Evolutionary conservation across 2,888 invertebrate genomes (phyloP).

Genomic region (Limnephilus marmoratus): DNA sequence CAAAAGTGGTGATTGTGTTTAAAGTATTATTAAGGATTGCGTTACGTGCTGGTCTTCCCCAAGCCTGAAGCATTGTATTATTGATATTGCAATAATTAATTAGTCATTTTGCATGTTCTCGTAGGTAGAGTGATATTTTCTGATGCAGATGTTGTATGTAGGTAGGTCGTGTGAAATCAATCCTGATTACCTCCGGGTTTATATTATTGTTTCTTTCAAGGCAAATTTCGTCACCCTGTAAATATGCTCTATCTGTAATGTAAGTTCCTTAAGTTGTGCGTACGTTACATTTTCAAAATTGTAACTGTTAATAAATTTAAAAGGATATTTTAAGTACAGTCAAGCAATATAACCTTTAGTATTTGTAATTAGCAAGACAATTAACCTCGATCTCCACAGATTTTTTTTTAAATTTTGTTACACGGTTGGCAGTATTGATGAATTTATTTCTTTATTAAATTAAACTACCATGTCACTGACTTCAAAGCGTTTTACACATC

Average conservation of each 20-base stretch:
- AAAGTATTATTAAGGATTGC: background rate
- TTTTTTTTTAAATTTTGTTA: too few relatives aligned
- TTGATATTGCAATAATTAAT: background rate
- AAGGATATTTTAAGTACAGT: too few relatives aligned
- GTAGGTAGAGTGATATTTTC: background rate
- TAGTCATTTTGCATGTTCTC: constrained; percentile 2
- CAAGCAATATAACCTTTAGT: too few relatives aligned
- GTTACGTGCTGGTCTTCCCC: background rate
- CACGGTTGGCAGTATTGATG: too few relatives aligned
- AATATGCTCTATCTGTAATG: background rate
- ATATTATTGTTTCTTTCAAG: background rate
- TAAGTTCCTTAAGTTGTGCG: background rate
- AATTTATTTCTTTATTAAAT: too few relatives aligned
- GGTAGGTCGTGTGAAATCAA: background rate
- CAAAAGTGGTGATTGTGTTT: background rate
- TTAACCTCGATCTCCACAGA: too few relatives aligned
- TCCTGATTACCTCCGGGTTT: background rate
- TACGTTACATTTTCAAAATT: too few relatives aligned
- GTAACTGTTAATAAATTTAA: too few relatives aligned
- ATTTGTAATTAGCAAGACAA: too few relatives aligned
- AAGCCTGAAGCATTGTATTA: background rate
- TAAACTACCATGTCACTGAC: too few relatives aligned
- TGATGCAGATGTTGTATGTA: background rate
- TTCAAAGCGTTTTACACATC: too few relatives aligned
- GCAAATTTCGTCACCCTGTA: background rate